Evolutionary conservation across 2,797 vertebrate species (phyloP), one percentile per base, ranked within the genome.

Genomic region (Pipistrellus nathusii): DNA sequence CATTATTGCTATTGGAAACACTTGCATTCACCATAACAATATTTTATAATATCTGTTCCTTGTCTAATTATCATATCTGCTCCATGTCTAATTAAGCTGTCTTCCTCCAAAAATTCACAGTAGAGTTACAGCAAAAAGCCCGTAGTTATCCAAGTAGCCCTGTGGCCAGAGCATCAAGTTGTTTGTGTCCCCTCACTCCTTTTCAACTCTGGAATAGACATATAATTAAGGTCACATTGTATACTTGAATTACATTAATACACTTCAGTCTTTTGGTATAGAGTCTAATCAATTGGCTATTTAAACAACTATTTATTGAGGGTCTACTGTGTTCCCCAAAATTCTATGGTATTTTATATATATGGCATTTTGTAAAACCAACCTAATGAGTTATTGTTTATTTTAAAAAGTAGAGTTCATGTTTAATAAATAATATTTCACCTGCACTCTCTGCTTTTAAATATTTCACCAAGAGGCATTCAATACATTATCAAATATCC

Each of bases 41-140:
- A 38, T 32, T 48, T 92, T 88, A 87, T 71, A 72, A 57, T 83
- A 82, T 88, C 41, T 84, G 23, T 5, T 90, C 25, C 57, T 44
- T 48, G 8, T 87, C n/a, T 93, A 81, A 87, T 91, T 89, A 84
- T 68, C 55, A 46, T 82, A 86, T 91, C n/a, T 88, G 15, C 3
- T 88, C 27, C 25, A 38, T 48, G 12, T 90, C 32, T 94, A 85
- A 85, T 64, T 71, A 82, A 64, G 27, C 14, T 66, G 15, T 41
- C 30, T 82, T 71, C 78, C 25, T 90, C 77, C 30, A 83, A 77
- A 93, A 93, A 78, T 83, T 72, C 44, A 77, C 23, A 85, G 30
- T 75, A 32, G 64, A 88, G 11, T 85, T 88, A 90, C n/a, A 91
- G 14, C 30, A 95, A 92, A 92, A 64, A 55, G 18, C 10, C 3